Evolutionary conservation across 2,113 vertebrate species (phyloP), one percentile per base, ranked within the genome.

Genomic region (Centropristis striata): DNA sequence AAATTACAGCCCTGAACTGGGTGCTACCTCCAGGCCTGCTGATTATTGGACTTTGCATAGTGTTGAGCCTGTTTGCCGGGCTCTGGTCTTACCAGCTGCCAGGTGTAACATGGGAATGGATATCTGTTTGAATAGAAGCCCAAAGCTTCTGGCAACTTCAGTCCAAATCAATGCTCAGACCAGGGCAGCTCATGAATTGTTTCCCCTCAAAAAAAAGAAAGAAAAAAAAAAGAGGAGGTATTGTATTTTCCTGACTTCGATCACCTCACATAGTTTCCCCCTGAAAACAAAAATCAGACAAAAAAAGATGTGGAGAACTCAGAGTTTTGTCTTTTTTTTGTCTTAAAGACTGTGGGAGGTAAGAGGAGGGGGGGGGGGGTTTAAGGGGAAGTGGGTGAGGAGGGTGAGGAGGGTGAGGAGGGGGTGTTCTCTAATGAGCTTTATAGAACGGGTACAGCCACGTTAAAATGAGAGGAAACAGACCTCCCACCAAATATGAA

Each of bases 401-500:
- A 42, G 75, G 49, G 39, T 50, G 67, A 67, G 64, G 69, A 66
- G 70, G 74, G 65, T 20, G 79, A 54, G 59, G 75, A 59, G 27
- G 71, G 32, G 80, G 42, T 69, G 64, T 72, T 86, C 70, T 80
- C 61, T 86, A 90, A 90, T 89, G 87, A 90, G 89, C 83, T 81
- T 88, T 60, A 85, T 71, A 81, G 73, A 84, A 60, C 27, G 63
- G 67, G 57, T 54, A 49, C 55, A 58, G 70, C 39, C 50, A 28
- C 18, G 64, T 57, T 80, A 78, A 60, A 89, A 80, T 78, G 75
- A 88, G 73, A 85, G 81, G 71, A 80, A 90, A 83, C 84, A 88
- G 90, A 90, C 83, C 79, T 90, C 84, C 88, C 75, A 88, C 86
- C 64, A 87, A 90, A 91, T 83, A 83, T 83, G 90, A 92, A 89